Evolutionary conservation across 2,113 vertebrate genomes (phyloP).

Genomic region (Plecturocebus donacophilus): DNA sequence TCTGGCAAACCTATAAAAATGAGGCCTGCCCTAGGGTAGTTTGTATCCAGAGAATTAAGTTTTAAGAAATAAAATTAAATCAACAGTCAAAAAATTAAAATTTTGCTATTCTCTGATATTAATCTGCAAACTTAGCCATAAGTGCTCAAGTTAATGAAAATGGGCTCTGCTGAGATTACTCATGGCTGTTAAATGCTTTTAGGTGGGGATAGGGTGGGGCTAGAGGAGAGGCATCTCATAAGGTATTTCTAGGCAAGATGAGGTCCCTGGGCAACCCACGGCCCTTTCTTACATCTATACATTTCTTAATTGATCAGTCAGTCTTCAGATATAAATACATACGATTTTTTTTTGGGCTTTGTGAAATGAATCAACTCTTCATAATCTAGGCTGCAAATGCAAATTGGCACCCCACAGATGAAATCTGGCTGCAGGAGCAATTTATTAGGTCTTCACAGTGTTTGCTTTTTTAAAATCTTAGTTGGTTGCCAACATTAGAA

Average conservation of each 20-base stretch:
- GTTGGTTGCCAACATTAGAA: background rate
- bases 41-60: background rate
- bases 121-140: background rate
- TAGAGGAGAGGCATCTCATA: background rate
- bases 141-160: background rate
- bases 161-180: background rate
- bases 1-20: background rate
- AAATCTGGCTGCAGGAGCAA: background rate
- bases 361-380: background rate
- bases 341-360: background rate
- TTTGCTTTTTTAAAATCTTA: background rate
- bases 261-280: background rate
- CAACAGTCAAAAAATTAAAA: background rate
- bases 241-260: background rate
- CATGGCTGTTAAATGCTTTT: background rate
- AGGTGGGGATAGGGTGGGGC: rapidly evolving
- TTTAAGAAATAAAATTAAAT: constrained; percentile 28
- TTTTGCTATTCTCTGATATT: background rate
- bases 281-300: background rate
- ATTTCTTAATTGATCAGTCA: background rate
- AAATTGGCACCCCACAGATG: background rate
- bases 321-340: background rate
- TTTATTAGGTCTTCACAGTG: background rate
- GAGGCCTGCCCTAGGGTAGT: background rate
- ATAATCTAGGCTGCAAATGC: background rate